Evolutionary conservation across 2,888 invertebrate species (phyloP), one percentile per base, ranked within the genome.

Genomic region (Steromphala cineraria): DNA sequence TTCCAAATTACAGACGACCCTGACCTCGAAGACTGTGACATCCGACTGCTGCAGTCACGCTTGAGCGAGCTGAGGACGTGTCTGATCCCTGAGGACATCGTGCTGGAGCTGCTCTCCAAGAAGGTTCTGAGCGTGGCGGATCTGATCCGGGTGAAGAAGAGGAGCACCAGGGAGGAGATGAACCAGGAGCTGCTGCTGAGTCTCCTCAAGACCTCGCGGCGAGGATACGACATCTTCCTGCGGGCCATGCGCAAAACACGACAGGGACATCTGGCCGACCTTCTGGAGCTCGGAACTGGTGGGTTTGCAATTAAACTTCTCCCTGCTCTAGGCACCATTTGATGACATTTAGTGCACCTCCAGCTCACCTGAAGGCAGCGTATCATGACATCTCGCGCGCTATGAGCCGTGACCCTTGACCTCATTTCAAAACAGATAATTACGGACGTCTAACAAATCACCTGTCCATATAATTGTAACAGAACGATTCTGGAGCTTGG

Each of bases 41-140:
- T 36, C 13, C 28, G 36, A 8, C 15, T 36, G 28, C 36, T 71
- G 71, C 31, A 80, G 19, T 71, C 81, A 56, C 71, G 81, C 40
- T 28, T 83, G 13, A 76, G 81, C 53, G 46, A 21, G 8, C 55
- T 85, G 2, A 84, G 82, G 3, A 81, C 81, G 56, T 84, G 81
- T 76, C 81, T 85, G 83, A 77, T 80, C 2, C 82, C 85, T 15
- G 83, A 85, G 53, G 85, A 85, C 52, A 78, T 85, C 8, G 82
- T 85, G 17, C 84, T 84, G 40, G 75, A 62, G 10, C 80, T 85
- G 5, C 75, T 81, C 52, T 62, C 82, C 13, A 67, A 79, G 53
- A 80, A 80, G 62, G 79, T 83, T 17, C 56, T 85, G 71, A 81
- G 81, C 15, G 62, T 81, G n/a, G 71, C 80, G 15, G 85, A 85